Evolutionary conservation across 92 coral and sea anemone genomes (phyloP), one percentile per base, ranked within the genome.

Genomic region (Epizoanthus rinbou): DNA sequence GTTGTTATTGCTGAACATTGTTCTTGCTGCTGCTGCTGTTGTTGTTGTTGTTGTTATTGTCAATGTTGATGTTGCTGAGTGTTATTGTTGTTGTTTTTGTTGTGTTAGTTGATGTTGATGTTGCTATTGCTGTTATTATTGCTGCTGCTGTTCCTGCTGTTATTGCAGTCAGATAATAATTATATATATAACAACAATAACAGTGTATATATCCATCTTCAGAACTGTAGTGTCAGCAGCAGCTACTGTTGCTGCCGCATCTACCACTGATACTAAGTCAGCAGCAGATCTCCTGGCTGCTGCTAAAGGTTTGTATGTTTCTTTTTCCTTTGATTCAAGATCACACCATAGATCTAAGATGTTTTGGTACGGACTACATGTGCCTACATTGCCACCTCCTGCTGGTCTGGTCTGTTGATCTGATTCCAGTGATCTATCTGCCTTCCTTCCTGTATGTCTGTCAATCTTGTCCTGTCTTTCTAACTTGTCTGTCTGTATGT

Each of bases 251-350:
- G 35, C 41, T 8, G 50, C 81, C 0, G 57, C 88, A 35, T 60
- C 76, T 37, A 50, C 90, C 21, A 37, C 76, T 75, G 66, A 75
- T 79, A 21, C 86, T 7, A 71, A 25, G 72, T 43, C 75, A 62
- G 57, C 81, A 35, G 69, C 76, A 18, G 65, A 76, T 31, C 64
- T 68, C 3, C 50, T 64, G 31, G 72, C 90, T 54, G 82, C 82
- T 59, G 82, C 82, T 18, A 76, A 76, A 76, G 82, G 82, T 76
- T 19, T 37, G 82, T 76, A 28, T 23, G 2, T 7, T 28, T 63
- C 28, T 28, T 8, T 22, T 10, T 63, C 8, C 8, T 63, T 19
- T 3, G 31, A 3, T 24, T 7, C 14, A 37, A 37, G 43, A 37
- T 37, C 43, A 37, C 3, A 37, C 5, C 43, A 37, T 37, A 0